These are phyloP conservation scores for Lepidurus packardi DNA, from an alignment of 1,140 invertebrate genomes.

Conservation along the genomic window DNA sequence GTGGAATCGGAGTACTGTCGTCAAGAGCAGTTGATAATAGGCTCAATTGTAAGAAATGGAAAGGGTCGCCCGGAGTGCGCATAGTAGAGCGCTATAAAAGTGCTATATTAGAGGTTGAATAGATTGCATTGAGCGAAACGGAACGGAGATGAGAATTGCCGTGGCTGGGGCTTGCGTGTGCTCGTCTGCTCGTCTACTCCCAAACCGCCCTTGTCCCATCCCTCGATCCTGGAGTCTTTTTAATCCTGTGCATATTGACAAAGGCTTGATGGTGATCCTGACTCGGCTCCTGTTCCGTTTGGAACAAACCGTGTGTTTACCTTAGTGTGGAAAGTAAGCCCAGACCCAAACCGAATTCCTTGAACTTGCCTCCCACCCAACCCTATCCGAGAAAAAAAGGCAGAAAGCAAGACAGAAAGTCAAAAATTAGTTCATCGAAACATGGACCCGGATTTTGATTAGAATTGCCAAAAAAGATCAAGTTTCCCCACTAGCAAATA, in stretches of 20 bases:
- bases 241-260: constrained; percentile 22
- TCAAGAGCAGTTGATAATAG: neutral
- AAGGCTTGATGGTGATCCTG: constrained; percentile 13
- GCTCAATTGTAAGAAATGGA: neutral
- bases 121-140: constrained; percentile 1
- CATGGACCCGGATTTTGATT: no score
- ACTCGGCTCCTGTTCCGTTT: constrained; percentile 1
- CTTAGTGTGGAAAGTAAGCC: neutral
- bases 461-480: no score
- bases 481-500: no score
- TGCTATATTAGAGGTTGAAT: neutral
- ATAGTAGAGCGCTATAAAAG: neutral
- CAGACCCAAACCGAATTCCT: neutral
- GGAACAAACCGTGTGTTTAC: neutral
- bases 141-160: constrained; percentile 7
- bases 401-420: neutral
- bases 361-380: no score
- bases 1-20: neutral
- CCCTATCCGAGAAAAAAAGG: neutral
- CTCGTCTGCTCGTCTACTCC: neutral
- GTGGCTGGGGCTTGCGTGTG: neutral
- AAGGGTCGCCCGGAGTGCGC: neutral
- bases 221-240: neutral
- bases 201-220: neutral
- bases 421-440: no score